phyloP scores from a whole-genome alignment of 2,888 invertebrate genomes.

The Lutraria lutraria region DNA sequence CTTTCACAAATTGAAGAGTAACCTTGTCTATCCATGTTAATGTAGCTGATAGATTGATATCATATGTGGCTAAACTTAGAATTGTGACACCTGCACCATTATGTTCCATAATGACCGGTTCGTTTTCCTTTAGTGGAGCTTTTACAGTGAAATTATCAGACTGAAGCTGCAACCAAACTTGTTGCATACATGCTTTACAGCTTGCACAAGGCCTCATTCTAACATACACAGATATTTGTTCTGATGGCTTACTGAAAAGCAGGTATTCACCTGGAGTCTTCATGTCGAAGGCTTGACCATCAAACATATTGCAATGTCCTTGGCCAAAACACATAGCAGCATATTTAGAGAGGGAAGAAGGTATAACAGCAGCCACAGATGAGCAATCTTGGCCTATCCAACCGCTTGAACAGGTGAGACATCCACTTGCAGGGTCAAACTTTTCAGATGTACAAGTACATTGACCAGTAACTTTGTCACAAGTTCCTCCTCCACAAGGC shows the following conservation, averaged over 20 bases:
- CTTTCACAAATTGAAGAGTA: constrained; percentile 52
- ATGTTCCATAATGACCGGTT: constrained; percentile 61
- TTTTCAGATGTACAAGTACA: constrained; percentile 75
- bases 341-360: constrained; percentile 28
- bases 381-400: constrained; percentile 78
- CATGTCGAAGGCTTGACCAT: constrained; percentile 71
- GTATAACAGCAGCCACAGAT: constrained; percentile 56
- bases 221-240: constrained; percentile 57
- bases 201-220: constrained; percentile 73
- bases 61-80: constrained; percentile 48
- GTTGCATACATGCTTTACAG: constrained; percentile 67
- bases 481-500: constrained; percentile 75
- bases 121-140: constrained; percentile 53
- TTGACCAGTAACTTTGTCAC: constrained; percentile 65
- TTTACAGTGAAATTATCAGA: constrained; percentile 70
- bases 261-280: constrained; percentile 70
- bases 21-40: constrained; percentile 58
- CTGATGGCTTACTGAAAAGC: constrained; percentile 53
- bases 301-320: constrained; percentile 73
- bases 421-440: constrained; percentile 64
- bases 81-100: constrained; percentile 55
- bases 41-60: constrained; percentile 48
- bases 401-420: constrained; percentile 72
- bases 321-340: constrained; percentile 66
- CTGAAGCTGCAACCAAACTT: constrained; percentile 70